Conservation (phyloP, 2,797 vertebrate species). For the Babyrousa celebensis region DNA sequence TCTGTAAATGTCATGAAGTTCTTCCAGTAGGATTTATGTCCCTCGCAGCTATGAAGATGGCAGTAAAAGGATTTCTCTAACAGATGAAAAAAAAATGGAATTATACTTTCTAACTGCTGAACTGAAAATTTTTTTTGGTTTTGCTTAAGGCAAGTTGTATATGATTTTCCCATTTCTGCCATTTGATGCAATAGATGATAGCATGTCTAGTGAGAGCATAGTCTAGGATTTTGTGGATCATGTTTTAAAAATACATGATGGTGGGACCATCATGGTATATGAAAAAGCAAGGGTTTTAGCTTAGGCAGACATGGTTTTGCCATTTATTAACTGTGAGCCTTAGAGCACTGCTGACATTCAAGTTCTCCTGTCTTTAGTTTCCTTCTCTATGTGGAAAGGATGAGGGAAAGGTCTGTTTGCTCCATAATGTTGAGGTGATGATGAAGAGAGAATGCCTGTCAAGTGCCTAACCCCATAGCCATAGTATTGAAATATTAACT, state of each 20-base stretch:
- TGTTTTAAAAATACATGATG: background rate
- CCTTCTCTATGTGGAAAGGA: background rate
- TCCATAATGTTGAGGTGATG: background rate
- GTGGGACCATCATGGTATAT: background rate
- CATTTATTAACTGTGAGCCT: background rate
- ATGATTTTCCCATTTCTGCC: conserved; percentile 36
- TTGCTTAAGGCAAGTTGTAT: background rate
- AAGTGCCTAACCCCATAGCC: background rate
- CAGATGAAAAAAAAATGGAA: background rate
- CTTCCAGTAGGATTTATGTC: background rate
- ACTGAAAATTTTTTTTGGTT: background rate
- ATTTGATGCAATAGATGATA: background rate
- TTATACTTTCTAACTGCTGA: background rate
- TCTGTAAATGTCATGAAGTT: background rate
- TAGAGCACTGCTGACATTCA: background rate
- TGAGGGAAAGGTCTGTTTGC: background rate
- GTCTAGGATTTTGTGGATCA: background rate
- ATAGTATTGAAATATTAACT: background rate
- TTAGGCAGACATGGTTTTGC: background rate
- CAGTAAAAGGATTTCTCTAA: background rate
- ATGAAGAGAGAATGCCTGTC: background rate
- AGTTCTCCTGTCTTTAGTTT: conserved; percentile 2
- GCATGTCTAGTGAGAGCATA: background rate
- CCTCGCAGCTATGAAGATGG: background rate
- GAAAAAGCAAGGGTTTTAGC: background rate